Conservation (phyloP, 2,113 vertebrate species). For the Eira barbara region DNA sequence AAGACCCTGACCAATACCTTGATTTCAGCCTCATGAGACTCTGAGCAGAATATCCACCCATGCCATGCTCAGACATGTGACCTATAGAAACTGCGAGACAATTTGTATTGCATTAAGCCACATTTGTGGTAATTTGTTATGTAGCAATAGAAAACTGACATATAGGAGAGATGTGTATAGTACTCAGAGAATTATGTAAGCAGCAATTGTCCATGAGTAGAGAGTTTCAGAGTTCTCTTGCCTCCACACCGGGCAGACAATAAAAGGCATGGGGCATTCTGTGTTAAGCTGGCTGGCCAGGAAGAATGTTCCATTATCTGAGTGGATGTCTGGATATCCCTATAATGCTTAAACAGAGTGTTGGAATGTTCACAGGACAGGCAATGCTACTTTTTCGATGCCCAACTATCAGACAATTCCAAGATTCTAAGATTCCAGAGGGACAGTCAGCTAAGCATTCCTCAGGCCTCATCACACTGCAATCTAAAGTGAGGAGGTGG, state of each 20-base stretch:
- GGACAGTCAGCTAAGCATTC: background rate
- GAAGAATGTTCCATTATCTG: background rate
- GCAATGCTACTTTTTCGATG: background rate
- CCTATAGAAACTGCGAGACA: background rate
- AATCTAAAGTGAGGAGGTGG: background rate
- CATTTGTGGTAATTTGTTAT: background rate
- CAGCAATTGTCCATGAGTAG: background rate
- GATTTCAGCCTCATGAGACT: background rate
- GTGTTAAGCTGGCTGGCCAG: background rate
- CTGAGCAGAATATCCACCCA: background rate
- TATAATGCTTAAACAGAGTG: background rate
- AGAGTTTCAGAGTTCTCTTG: slow-evolving; percentile 15
- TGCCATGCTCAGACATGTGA: background rate
- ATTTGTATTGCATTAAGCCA: background rate
- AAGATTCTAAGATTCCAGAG: background rate
- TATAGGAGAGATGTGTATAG: background rate
- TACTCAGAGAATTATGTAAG: background rate
- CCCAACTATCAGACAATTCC: background rate
- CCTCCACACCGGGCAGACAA: background rate
- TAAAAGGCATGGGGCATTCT: background rate
- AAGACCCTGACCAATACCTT: background rate
- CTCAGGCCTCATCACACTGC: background rate
- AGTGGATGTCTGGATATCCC: background rate
- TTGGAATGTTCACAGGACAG: background rate
- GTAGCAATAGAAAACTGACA: background rate